Evolutionary conservation across 2,888 invertebrate species (phyloP).

Genomic region (Lochmaea capreae): DNA sequence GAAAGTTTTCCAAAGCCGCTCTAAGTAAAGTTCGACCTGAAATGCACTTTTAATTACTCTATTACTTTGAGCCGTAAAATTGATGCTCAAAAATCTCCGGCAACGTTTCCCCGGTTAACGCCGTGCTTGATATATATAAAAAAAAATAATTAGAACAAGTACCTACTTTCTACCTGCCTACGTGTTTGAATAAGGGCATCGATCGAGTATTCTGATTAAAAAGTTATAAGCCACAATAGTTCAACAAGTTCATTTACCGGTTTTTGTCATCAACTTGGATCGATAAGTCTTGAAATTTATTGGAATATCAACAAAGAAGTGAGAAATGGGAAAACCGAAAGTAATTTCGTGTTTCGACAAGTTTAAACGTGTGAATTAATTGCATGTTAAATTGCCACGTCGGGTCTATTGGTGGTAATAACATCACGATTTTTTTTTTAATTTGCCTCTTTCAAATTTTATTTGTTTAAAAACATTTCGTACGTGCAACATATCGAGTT

Average conservation of each 20-base stretch:
- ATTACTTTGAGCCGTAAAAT: background rate
- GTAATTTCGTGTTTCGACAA: background rate
- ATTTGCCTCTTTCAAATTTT: background rate
- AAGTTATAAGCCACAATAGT: background rate
- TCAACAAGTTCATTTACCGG: conserved; percentile 20
- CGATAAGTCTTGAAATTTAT: conserved; percentile 11
- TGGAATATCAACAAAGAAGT: background rate
- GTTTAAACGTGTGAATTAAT: background rate
- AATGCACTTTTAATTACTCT: background rate
- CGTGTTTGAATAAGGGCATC: conserved; percentile 18
- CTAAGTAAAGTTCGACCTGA: background rate
- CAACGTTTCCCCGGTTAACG: background rate
- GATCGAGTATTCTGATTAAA: conserved; percentile 13
- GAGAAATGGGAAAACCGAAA: background rate
- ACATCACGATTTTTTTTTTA: background rate
- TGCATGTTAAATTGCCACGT: too few species aligned
- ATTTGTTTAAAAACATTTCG: too few species aligned
- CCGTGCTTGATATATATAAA: too few species aligned
- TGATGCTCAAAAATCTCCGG: background rate
- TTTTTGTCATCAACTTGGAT: conserved; percentile 13
- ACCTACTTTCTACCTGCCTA: background rate
- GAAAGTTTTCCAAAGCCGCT: too few species aligned
- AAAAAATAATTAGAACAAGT: conserved; percentile 10
- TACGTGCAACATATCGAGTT: too few species aligned
- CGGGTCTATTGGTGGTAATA: too few species aligned